Conservation (phyloP, 2,888 invertebrate genomes). For the Cataglyphis rosenhaueri region DNA sequence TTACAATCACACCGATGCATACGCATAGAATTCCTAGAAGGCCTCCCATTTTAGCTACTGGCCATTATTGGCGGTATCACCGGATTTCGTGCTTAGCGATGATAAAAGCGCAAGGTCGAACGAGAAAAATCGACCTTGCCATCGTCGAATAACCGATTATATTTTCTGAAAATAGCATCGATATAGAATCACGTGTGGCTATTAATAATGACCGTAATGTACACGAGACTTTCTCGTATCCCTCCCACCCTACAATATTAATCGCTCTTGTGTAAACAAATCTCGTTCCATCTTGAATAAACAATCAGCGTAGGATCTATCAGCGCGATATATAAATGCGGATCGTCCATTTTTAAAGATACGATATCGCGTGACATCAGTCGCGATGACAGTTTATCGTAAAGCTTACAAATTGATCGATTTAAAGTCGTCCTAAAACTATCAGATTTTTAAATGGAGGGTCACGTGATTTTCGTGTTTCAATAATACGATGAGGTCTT, state of each 20-base stretch:
- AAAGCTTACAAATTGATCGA: not conserved
- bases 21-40: slow-evolving; percentile 34
- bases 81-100: slow-evolving; percentile 64
- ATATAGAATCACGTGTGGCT: slow-evolving; percentile 36
- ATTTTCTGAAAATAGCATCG: slow-evolving; percentile 58
- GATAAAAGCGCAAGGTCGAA: slow-evolving; percentile 67
- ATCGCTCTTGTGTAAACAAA: not conserved
- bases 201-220: slow-evolving; percentile 18
- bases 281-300: not conserved
- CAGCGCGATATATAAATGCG: not conserved
- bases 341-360: not conserved
- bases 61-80: slow-evolving; percentile 37
- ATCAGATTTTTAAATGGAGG: not conserved
- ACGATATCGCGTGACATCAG: not conserved
- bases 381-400: not conserved
- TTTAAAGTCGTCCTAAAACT: not conserved
- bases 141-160: slow-evolving; percentile 55
- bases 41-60: slow-evolving; percentile 19
- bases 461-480: not conserved
- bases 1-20: slow-evolving; percentile 15
- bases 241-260: slow-evolving; percentile 7
- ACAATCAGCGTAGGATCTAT: not conserved
- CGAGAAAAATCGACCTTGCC: slow-evolving; percentile 64
- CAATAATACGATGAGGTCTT: not conserved
- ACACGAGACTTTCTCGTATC: slow-evolving; percentile 18